phyloP scores from a whole-genome alignment of 2,888 invertebrate genomes.

The Idaea dimidiata region DNA sequence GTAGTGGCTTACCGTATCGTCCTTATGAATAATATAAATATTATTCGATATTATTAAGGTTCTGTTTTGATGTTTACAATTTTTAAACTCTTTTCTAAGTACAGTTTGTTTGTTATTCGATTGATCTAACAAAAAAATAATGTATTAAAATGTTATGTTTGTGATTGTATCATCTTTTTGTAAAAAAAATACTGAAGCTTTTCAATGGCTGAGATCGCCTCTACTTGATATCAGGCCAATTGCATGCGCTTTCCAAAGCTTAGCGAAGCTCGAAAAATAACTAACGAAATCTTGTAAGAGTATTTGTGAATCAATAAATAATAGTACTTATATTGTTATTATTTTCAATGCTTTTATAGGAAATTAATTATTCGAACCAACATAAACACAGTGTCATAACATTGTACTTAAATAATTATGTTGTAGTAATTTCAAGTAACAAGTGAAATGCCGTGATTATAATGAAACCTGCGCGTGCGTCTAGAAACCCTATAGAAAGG shows the following conservation, averaged over 20 bases:
- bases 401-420: background rate
- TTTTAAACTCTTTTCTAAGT: slow-evolving; percentile 13
- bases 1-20: slow-evolving; percentile 57
- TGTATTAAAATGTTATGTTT: too few relatives aligned
- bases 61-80: slow-evolving; percentile 42
- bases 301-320: too few relatives aligned
- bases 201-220: too few relatives aligned
- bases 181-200: too few relatives aligned
- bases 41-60: slow-evolving; percentile 66
- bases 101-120: slow-evolving; percentile 5
- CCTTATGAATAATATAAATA: slow-evolving; percentile 73
- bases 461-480: slow-evolving; percentile 12
- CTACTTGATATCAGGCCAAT: too few relatives aligned
- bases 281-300: too few relatives aligned
- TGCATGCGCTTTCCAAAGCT: too few relatives aligned
- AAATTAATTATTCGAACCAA: background rate
- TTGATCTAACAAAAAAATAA: too few relatives aligned
- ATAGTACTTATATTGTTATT: too few relatives aligned
- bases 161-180: too few relatives aligned
- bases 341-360: too few relatives aligned
- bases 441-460: slow-evolving; percentile 5
- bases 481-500: slow-evolving; percentile 1
- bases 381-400: background rate
- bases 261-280: too few relatives aligned
- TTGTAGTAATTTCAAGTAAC: background rate